Conservation (phyloP, 2,888 invertebrate species). For the Deilephila elpenor region DNA sequence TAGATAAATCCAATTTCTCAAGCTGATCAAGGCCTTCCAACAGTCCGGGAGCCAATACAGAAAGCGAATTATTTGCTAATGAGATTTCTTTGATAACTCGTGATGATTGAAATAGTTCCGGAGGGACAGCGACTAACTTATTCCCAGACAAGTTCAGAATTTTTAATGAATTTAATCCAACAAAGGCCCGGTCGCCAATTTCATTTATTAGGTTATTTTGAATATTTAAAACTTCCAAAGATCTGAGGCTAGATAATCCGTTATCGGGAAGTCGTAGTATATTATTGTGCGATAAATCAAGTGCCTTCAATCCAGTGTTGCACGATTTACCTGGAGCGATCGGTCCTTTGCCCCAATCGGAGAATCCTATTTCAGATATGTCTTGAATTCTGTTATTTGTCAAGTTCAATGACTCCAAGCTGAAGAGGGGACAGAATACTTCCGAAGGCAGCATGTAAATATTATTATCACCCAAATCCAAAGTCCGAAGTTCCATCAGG, state of each 20-base stretch:
- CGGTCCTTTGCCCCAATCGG: slow-evolving; percentile 88
- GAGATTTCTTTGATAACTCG: slow-evolving; percentile 89
- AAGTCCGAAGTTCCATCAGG: slow-evolving; percentile 86
- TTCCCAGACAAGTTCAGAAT: slow-evolving; percentile 92
- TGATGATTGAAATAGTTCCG: slow-evolving; percentile 90
- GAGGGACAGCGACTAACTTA: slow-evolving; percentile 90
- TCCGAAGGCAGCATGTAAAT: slow-evolving; percentile 90
- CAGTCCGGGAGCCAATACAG: slow-evolving; percentile 89
- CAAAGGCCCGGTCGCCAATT: slow-evolving; percentile 90
- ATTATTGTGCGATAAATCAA: slow-evolving; percentile 91
- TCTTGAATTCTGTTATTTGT: slow-evolving; percentile 92
- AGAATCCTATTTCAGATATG: slow-evolving; percentile 89
- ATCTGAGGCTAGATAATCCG: slow-evolving; percentile 88
- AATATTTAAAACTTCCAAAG: slow-evolving; percentile 88
- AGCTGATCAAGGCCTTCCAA: slow-evolving; percentile 90
- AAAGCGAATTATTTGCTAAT: slow-evolving; percentile 91
- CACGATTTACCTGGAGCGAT: slow-evolving; percentile 88
- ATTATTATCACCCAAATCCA: slow-evolving; percentile 91
- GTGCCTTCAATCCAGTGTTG: slow-evolving; percentile 87
- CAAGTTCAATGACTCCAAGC: slow-evolving; percentile 88
- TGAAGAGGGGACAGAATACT: slow-evolving; percentile 89
- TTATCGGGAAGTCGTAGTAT: slow-evolving; percentile 88
- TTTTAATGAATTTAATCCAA: slow-evolving; percentile 88
- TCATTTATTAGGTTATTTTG: slow-evolving; percentile 91
- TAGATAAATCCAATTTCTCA: slow-evolving; percentile 89